These are phyloP conservation scores for Zaprionus bogoriensis DNA, from an alignment of 2,888 invertebrate species.

Conservation along the genomic window DNA sequence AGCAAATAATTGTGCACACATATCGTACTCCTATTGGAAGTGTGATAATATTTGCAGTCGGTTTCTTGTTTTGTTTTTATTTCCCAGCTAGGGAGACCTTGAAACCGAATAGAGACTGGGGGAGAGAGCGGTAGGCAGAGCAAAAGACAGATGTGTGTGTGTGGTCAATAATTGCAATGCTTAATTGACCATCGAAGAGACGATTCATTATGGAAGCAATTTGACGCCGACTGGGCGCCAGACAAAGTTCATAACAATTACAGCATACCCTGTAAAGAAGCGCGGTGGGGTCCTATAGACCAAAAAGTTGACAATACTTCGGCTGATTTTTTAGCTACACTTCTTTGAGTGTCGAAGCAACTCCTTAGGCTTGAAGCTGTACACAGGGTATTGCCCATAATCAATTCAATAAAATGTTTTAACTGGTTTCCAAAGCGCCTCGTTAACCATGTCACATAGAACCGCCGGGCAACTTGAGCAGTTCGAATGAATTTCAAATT, in stretches of 20 bases:
- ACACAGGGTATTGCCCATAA: not conserved
- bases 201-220: slow-evolving; percentile 23
- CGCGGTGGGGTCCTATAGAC: not conserved
- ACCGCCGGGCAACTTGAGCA: too few species aligned
- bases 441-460: not conserved
- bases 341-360: too few species aligned
- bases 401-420: not conserved
- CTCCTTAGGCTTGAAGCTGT: too few species aligned
- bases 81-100: slow-evolving; percentile 13
- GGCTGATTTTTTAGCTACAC: too few species aligned
- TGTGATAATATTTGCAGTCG: slow-evolving; percentile 43
- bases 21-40: slow-evolving; percentile 21
- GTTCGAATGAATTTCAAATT: slow-evolving; percentile 9
- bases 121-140: not conserved
- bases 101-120: slow-evolving; percentile 3
- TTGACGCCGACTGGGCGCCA: slow-evolving; percentile 4
- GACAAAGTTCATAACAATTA: not conserved
- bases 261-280: not conserved
- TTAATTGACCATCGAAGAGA: slow-evolving; percentile 45
- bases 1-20: slow-evolving; percentile 57
- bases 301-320: too few species aligned
- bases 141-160: not conserved
- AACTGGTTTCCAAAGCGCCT: not conserved
- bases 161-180: slow-evolving; percentile 53
- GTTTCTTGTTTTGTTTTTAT: slow-evolving; percentile 12